Evolutionary conservation across 2,888 invertebrate genomes (phyloP), one percentile per base, ranked within the genome.

Genomic region (Amphimallon solstitiale): DNA sequence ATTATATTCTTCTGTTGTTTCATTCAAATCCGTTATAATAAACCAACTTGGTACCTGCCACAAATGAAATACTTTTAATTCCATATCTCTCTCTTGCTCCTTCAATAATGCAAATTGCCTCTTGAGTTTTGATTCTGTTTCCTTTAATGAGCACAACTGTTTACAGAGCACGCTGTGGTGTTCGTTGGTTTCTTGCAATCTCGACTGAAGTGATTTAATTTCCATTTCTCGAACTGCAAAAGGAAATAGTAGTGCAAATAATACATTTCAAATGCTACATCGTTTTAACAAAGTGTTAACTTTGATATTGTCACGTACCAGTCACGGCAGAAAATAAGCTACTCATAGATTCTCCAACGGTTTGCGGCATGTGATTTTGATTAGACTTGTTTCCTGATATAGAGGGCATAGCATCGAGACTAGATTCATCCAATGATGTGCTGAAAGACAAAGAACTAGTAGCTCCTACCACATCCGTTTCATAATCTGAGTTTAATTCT

Each of bases 1-100:
- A 45, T 52, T 62, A 62, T 63, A 63, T 12, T 67, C 63, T 35
- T 67, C 67, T 5, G 63, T 63, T 14, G 59, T 63, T 51, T 56
- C 56, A 60, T 67, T 67, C 35, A 67, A 49, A 40, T 67, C 67
- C 7, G 67, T 67, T 14, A 79, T 78, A 68, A 82, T 76, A 72
- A 81, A 82, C 74, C 78, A 79, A 71, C 81, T 82, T 34, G 82
- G 82, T 45, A 81, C 79, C 68, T 81, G 80, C 82, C 81, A 82
- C 60, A 83, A 74, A 63, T 78, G 75, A 62, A 76, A 78, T 17
- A 81, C 76, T 48, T 74, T 73, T 43, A 68, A 64, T 49, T 82
- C 81, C 70, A 81, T 76, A 17, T 75, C 75, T 64, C 73, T 76
- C 65, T 82, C 82, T 2, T 75, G 70, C 34, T 79, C 78, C 65